Conservation (phyloP, 2,888 invertebrate genomes). For the Yponomeuta evonymella region DNA sequence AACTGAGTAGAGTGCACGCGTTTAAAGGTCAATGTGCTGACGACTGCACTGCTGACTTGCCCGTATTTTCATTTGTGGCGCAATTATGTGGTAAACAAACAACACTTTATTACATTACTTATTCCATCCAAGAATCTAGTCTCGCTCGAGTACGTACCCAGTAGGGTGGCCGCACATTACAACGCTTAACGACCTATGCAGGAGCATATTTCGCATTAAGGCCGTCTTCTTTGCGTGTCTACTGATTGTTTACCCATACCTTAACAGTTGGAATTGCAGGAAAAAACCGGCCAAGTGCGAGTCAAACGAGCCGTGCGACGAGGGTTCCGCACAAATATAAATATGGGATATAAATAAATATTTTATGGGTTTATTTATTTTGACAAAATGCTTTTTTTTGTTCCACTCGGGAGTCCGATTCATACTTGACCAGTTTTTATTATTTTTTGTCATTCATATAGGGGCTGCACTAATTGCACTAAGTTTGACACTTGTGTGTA, state of each 20-base stretch:
- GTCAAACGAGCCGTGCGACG: no score
- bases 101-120: background rate
- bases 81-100: background rate
- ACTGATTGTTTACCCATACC: conserved; percentile 18
- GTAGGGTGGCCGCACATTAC: conserved; percentile 13
- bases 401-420: no score
- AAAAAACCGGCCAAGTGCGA: conserved; percentile 26
- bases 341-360: no score
- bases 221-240: conserved; percentile 8
- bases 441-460: no score
- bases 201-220: conserved; percentile 1
- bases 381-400: no score
- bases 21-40: no score
- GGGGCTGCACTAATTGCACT: no score
- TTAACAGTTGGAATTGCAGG: conserved; percentile 31
- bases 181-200: conserved; percentile 11
- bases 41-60: background rate
- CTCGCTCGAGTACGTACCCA: conserved; percentile 1
- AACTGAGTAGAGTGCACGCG: no score
- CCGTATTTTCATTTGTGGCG: background rate
- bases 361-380: no score
- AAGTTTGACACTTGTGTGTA: no score
- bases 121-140: background rate
- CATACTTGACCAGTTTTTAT: no score
- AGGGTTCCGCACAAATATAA: no score